Percentiles rank a stretch among this genome's conserved stretches.
Evolutionary conservation across 1,140 invertebrate species (phyloP).

Genomic region (Ips typographus): DNA sequence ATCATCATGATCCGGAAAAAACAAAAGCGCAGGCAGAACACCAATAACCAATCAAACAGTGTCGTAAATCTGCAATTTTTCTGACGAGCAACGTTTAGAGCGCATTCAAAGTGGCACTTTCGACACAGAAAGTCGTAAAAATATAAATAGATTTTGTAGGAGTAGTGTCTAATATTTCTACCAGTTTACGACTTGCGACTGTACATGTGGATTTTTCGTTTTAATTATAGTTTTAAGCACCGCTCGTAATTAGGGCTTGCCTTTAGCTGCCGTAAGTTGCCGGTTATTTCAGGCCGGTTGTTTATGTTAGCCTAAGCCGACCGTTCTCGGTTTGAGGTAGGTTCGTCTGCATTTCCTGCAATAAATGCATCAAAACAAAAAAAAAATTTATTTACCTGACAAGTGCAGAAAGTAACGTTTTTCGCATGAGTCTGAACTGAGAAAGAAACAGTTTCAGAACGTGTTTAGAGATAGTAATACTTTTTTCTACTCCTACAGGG

Average conservation of each 20-base stretch:
- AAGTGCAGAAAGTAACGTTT: too few species aligned
- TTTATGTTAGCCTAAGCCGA: background rate
- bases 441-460: too few species aligned
- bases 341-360: background rate
- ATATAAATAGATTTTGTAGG: conserved; percentile 32
- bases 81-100: background rate
- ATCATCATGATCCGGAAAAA: background rate
- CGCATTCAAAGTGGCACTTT: conserved; percentile 29
- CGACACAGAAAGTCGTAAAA: conserved; percentile 20
- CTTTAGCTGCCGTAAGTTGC: background rate
- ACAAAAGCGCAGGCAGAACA: background rate
- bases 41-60: background rate
- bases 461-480: too few species aligned
- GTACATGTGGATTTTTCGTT: conserved; percentile 20
- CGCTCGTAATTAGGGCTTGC: conserved; percentile 17
- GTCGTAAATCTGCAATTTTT: conserved; percentile 13
- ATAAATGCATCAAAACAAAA: background rate
- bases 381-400: background rate
- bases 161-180: conserved; percentile 33
- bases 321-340: background rate
- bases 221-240: conserved; percentile 31
- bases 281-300: too few species aligned
- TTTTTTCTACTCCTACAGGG: too few species aligned
- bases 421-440: too few species aligned
- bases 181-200: conserved; percentile 16